These are phyloP conservation scores for Cepphus grylle DNA, from an alignment of 2,113 vertebrate species.

Conservation along the genomic window DNA sequence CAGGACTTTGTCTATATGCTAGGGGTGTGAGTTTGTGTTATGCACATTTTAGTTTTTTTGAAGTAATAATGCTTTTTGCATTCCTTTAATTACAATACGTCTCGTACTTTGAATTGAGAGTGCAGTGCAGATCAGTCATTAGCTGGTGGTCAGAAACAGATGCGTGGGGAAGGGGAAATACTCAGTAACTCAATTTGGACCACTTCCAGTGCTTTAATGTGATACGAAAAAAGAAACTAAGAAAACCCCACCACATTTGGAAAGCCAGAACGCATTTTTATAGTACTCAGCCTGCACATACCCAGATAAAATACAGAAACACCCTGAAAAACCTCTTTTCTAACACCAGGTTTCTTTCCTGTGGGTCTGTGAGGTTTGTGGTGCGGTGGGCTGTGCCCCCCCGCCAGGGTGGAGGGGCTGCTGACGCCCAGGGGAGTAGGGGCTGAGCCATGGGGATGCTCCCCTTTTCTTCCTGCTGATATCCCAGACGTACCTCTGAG, in stretches of 20 bases:
- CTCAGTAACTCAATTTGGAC: background rate
- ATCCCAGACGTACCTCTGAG: background rate
- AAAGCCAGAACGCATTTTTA: background rate
- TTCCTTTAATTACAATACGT: background rate
- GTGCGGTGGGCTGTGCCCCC: fast-evolving
- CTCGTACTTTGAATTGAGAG: background rate
- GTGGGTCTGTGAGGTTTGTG: fast-evolving
- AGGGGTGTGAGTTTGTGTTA: background rate
- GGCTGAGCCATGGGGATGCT: fast-evolving
- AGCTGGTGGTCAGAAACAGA: background rate
- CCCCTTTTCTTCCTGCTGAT: background rate
- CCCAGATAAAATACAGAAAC: background rate
- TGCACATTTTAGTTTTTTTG: fast-evolving
- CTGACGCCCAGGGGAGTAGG: background rate
- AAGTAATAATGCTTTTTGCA: background rate
- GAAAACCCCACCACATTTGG: background rate
- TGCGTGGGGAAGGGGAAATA: background rate
- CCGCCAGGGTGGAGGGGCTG: background rate
- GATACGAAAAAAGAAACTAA: fast-evolving
- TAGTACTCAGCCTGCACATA: background rate
- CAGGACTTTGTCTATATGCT: background rate
- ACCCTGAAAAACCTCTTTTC: background rate
- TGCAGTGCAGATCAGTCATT: background rate
- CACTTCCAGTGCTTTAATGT: background rate
- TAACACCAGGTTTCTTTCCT: background rate